Percentiles rank a stretch among this genome's conserved stretches.
phyloP scores from a whole-genome alignment of 1,140 invertebrate genomes.

The Prorops nasuta region DNA sequence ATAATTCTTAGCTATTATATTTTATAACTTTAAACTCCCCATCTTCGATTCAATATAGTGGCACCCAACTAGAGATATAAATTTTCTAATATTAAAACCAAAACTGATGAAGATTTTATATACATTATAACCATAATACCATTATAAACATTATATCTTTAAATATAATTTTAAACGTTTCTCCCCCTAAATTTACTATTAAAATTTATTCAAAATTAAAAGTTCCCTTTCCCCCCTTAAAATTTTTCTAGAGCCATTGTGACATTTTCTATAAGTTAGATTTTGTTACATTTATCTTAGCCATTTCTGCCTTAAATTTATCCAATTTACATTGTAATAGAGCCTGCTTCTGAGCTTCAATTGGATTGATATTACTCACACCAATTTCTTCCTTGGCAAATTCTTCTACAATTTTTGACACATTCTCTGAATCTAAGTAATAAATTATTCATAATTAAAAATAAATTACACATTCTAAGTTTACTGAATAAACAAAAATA shows the following conservation, averaged over 20 bases:
- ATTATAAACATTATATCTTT: too few relatives aligned
- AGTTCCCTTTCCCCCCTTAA: too few relatives aligned
- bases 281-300: slow-evolving; percentile 35
- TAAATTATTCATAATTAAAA: slow-evolving; percentile 1
- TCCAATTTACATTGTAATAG: slow-evolving; percentile 19
- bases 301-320: slow-evolving; percentile 22
- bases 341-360: slow-evolving; percentile 27
- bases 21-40: too few relatives aligned
- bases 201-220: too few relatives aligned
- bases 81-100: too few relatives aligned
- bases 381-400: slow-evolving; percentile 23
- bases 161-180: too few relatives aligned
- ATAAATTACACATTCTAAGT: neutral
- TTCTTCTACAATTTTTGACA: slow-evolving; percentile 11
- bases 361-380: slow-evolving; percentile 23
- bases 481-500: neutral
- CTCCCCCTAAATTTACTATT: too few relatives aligned
- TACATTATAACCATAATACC: too few relatives aligned
- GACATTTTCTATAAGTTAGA: neutral
- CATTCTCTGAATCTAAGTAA: neutral
- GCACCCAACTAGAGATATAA: too few relatives aligned
- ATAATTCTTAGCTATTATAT: too few relatives aligned
- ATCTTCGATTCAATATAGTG: too few relatives aligned
- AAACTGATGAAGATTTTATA: too few relatives aligned
- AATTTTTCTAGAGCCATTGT: slow-evolving; percentile 5